Evolutionary conservation across 2,888 invertebrate species (phyloP), one percentile per base, ranked within the genome.

Genomic region (Synergus gifuensis): DNA sequence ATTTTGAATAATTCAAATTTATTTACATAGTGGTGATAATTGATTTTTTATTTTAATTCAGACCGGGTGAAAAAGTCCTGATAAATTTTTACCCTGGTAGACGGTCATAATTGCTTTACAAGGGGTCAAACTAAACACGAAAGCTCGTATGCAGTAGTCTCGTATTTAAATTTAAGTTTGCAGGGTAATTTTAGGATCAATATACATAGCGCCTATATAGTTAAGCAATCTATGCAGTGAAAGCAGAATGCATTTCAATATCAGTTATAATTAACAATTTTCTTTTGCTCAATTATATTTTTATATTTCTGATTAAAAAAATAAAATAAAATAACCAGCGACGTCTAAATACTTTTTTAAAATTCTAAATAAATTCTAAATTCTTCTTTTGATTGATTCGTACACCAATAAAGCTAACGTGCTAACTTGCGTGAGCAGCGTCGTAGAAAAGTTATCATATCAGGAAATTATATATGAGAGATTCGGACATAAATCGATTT

Each of bases 121-220:
- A 66, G 18, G 66, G 40, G 9, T 66, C 66, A 18, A n/a, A n/a
- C 66, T 28, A 62, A 11, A n/a, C 66, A 66, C 66, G 66, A 42
- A 64, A 66, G 66, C 18, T 66, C 12, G 42, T 66, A 66, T 66
- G 66, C 66, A 66, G 66, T 66, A 36, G 66, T 66, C 44, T 42
- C n/a, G 36, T 42, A 66, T 66, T 66, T n/a, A 66, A 66, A 66
- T 66, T 66, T 66, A 16, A 66, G 42, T 66, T 66, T 36, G 42
- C 66, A 9, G 66, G 66, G 4, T 64, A 64, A 64, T 16, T 64
- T 36, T 42, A 36, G 36, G 36, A 66, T 66, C 66, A 66, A 66
- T 66, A 66, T n/a, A 63, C 22, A 63, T 16, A 64, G 2, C 64
- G 40, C 66, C 66, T 66, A 40, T 66, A 8, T 42, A 42, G 42